phyloP scores from a whole-genome alignment of 1,140 invertebrate species.

The Rhysida immarginata region DNA sequence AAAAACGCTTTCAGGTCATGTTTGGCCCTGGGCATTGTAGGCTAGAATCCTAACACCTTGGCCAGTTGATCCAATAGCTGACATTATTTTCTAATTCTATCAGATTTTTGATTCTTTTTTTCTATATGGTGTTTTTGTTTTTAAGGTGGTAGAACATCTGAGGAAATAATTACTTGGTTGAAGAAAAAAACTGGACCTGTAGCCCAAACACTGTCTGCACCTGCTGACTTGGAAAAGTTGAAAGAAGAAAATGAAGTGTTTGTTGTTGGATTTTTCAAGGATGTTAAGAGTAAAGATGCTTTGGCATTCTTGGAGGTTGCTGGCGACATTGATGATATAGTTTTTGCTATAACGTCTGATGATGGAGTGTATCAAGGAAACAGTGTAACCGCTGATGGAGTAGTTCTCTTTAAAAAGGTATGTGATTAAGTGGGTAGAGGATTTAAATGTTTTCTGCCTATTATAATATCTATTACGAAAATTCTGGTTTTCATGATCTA shows the following conservation, averaged over 20 bases:
- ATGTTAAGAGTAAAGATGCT: slow-evolving; percentile 54
- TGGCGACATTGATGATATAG: slow-evolving; percentile 62
- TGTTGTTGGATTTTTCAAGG: slow-evolving; percentile 87
- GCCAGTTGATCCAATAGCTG: no score
- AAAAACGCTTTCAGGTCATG: no score
- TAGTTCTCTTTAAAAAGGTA: slow-evolving; percentile 84
- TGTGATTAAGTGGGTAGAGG: slow-evolving; percentile 7
- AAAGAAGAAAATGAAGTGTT: slow-evolving; percentile 61
- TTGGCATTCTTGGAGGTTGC: slow-evolving; percentile 72
- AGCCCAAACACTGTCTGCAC: slow-evolving; percentile 54
- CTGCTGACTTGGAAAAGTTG: slow-evolving; percentile 71
- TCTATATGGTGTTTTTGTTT: no score
- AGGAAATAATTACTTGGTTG: slow-evolving; percentile 87
- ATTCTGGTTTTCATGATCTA: no score
- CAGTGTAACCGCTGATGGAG: slow-evolving; percentile 49
- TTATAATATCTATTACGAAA: no score
- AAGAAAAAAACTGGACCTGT: slow-evolving; percentile 91
- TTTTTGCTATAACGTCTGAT: slow-evolving; percentile 69
- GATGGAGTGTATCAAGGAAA: slow-evolving; percentile 53
- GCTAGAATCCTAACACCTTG: no score
- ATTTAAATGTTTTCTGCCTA: no score
- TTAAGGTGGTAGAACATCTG: slow-evolving; percentile 78
- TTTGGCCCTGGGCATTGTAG: no score
- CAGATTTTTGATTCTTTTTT: no score
- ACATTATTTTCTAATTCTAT: no score